A percentile compares a stretch with the other conserved stretches of the same genome.
phyloP scores from a whole-genome alignment of 2,797 vertebrate species.

The Alosa sapidissima region DNA sequence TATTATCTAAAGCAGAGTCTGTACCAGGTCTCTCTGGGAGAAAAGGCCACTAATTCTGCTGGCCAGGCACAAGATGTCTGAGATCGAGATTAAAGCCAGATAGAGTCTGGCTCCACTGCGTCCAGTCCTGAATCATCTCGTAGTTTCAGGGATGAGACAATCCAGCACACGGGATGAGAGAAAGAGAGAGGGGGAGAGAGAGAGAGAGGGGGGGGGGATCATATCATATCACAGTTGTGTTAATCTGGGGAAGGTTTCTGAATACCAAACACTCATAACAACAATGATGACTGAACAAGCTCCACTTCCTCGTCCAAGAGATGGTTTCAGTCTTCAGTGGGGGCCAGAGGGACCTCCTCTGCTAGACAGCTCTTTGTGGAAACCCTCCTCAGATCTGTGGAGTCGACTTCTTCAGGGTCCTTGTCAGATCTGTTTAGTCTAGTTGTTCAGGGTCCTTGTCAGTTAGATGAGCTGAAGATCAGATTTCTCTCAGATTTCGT shows the following conservation, averaged over 20 bases:
- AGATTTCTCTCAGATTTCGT: neutral
- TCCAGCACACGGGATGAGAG: neutral
- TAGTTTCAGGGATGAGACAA: no score
- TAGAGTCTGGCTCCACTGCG: neutral
- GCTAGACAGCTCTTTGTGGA: neutral
- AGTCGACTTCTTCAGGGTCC: no score
- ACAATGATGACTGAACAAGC: neutral
- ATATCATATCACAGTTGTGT: neutral
- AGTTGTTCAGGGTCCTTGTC: neutral
- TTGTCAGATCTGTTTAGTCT: neutral
- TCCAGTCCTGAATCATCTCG: neutral
- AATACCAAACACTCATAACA: no score
- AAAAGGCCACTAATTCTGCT: constrained; percentile 77
- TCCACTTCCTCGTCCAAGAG: neutral
- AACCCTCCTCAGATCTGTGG: neutral
- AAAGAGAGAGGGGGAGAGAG: no score
- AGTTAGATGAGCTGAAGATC: neutral
- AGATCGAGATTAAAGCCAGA: constrained; percentile 65
- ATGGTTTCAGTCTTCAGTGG: neutral
- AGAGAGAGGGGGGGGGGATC: neutral
- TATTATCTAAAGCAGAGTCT: constrained; percentile 47
- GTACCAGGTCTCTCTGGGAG: neutral
- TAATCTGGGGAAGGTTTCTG: no score
- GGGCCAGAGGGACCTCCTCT: neutral
- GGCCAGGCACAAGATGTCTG: constrained; percentile 72